Conservation (phyloP, 2,113 vertebrate species). For the Aptenodytes forsteri region DNA sequence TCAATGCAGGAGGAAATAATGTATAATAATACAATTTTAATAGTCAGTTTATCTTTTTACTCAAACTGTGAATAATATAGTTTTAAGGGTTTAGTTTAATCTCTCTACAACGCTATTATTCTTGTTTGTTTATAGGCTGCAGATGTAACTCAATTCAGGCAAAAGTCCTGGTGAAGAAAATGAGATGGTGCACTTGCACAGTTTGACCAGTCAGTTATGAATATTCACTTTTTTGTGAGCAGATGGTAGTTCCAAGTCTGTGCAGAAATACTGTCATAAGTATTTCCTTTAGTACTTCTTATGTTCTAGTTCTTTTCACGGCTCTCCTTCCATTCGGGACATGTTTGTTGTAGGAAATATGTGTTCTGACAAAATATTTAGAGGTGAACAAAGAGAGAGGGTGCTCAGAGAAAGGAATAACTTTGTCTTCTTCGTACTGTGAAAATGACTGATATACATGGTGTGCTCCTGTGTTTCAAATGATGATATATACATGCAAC, state of each 20-base stretch:
- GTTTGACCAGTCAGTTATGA: not conserved
- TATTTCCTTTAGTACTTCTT: not conserved
- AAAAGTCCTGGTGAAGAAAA: not conserved
- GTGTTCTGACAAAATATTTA: constrained; percentile 8
- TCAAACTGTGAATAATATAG: not conserved
- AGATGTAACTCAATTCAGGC: not conserved
- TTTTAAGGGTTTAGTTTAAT: not conserved
- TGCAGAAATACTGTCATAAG: not conserved
- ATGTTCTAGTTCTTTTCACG: not conserved
- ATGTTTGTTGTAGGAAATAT: not conserved
- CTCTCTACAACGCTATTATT: rapidly evolving
- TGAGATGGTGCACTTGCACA: not conserved
- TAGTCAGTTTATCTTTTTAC: not conserved
- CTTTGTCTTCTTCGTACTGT: not conserved
- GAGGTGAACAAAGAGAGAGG: not conserved
- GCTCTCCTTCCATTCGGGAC: not conserved
- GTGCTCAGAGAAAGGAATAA: not conserved
- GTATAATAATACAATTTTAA: not conserved
- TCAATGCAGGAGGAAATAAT: not conserved
- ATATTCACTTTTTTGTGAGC: not conserved
- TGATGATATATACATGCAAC: not conserved
- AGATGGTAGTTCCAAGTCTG: not conserved
- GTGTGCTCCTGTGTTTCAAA: not conserved
- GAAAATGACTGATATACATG: not conserved
- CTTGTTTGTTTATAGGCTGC: not conserved